Conservation (phyloP, 2,113 vertebrate species). For the Tragelaphus imberbis region DNA sequence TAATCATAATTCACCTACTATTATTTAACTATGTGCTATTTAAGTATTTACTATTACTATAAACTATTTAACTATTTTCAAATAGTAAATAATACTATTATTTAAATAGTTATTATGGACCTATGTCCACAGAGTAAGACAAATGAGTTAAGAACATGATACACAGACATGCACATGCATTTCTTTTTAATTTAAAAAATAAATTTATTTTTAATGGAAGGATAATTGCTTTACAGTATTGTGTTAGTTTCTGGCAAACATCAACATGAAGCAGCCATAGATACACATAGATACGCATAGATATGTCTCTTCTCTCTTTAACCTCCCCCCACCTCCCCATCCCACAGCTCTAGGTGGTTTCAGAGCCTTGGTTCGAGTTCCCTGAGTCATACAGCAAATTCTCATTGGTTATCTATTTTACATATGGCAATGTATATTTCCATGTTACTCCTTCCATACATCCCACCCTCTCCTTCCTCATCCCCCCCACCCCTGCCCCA, state of each 20-base stretch:
- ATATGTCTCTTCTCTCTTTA: not conserved
- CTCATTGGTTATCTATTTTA: not conserved
- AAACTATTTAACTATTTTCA: not conserved
- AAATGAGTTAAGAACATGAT: not conserved
- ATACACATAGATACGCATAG: not conserved
- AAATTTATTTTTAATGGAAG: not conserved
- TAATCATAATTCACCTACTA: not conserved
- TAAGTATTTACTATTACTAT: not conserved
- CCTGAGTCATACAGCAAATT: not conserved
- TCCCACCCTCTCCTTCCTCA: not conserved
- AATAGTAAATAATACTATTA: not conserved
- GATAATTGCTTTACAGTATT: not conserved
- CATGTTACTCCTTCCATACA: not conserved
- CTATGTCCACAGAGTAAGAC: not conserved
- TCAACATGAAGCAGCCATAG: not conserved
- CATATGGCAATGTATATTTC: not conserved
- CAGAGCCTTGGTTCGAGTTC: not conserved
- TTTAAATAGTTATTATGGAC: not conserved
- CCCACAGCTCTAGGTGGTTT: not conserved
- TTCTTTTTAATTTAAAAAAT: not conserved
- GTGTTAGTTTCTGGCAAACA: not conserved
- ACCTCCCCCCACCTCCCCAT: not conserved
- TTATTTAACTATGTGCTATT: not conserved
- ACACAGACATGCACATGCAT: not conserved
- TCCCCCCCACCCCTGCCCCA: fast-evolving